These are phyloP conservation scores for Drosophila vallismaia DNA, from an alignment of 2,888 invertebrate species.

Conservation along the genomic window DNA sequence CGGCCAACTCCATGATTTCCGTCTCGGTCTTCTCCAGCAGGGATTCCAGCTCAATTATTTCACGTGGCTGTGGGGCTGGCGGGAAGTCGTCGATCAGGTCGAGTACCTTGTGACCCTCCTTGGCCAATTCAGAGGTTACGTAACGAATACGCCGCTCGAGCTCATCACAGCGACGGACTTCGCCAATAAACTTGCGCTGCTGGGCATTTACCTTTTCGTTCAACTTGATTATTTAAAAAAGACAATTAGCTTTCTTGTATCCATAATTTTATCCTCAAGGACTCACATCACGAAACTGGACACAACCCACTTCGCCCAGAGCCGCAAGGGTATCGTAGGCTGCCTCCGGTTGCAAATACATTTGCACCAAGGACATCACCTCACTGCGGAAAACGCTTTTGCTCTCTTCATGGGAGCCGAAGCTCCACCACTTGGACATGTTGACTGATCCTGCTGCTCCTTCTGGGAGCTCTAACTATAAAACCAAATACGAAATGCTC, in stretches of 20 bases:
- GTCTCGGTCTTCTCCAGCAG: constrained; percentile 97
- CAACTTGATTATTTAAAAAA: constrained; percentile 84
- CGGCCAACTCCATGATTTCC: constrained; percentile 95
- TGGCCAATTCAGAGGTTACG: constrained; percentile 90
- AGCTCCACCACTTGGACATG: constrained; percentile 50
- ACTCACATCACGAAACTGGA: constrained; percentile 97
- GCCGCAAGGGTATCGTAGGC: constrained; percentile 97
- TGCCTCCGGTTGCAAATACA: constrained; percentile 97
- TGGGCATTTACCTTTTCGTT: constrained; percentile 91
- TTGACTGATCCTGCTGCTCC: constrained; percentile 2
- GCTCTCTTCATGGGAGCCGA: constrained; percentile 71
- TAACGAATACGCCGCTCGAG: constrained; percentile 91
- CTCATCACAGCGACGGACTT: constrained; percentile 93
- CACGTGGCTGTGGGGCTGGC: constrained; percentile 89
- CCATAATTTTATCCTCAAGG: background rate
- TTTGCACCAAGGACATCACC: constrained; percentile 95
- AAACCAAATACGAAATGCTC: constrained; percentile 43
- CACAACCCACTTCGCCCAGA: constrained; percentile 95
- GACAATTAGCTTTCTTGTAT: background rate
- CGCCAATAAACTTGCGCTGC: constrained; percentile 92
- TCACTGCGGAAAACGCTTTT: constrained; percentile 93
- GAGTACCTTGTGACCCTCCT: constrained; percentile 89
- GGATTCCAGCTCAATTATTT: constrained; percentile 90
- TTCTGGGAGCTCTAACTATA: background rate
- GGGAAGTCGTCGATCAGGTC: constrained; percentile 88